Percentiles rank a stretch among this genome's conserved stretches.
Conservation (phyloP, 2,113 vertebrate species). For the Eulacestoma nigropectus region DNA sequence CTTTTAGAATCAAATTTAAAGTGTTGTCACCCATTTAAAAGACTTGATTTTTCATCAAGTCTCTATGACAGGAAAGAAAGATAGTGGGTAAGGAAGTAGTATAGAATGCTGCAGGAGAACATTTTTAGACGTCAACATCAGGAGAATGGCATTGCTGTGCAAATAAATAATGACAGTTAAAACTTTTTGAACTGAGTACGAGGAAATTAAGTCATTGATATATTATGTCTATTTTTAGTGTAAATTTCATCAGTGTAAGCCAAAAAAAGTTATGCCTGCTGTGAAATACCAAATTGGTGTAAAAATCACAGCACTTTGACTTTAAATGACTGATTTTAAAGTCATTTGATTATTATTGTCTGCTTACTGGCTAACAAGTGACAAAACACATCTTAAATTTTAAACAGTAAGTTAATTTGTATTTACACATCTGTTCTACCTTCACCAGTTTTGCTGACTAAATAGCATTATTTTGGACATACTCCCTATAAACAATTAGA, state of each 20-base stretch:
- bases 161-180: background rate
- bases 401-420: background rate
- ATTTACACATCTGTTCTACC: background rate
- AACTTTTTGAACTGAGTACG: background rate
- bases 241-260: background rate
- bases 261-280: background rate
- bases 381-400: background rate
- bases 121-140: background rate
- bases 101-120: background rate
- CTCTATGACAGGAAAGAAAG: background rate
- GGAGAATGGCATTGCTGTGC: background rate
- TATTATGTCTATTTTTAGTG: background rate
- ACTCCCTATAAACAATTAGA: background rate
- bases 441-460: background rate
- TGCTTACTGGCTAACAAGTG: background rate
- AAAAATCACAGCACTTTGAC: background rate
- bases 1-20: background rate
- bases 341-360: background rate
- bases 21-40: background rate
- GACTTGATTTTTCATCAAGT: background rate
- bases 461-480: background rate
- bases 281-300: background rate
- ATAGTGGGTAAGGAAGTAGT: background rate
- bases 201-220: background rate
- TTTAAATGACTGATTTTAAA: background rate